Base-by-base conservation (phyloP, 2,797 vertebrate genomes). In the Sebastes hopkinsi region DNA sequence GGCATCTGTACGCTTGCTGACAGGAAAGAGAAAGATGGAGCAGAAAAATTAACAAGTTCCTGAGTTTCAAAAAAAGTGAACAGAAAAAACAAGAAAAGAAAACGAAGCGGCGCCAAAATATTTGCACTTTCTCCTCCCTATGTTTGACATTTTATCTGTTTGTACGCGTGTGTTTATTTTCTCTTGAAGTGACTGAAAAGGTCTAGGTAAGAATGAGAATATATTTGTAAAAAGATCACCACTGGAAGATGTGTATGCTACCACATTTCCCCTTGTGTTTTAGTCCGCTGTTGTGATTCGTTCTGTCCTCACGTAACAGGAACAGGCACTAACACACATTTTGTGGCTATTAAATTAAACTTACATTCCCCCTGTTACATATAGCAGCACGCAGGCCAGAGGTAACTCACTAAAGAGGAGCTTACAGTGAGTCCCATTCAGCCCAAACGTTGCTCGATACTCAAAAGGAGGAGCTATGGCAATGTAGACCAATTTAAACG, bases 51-150 rank as follows among this genome's bases (percentile, higher is more conserved):
- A 80, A 66, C 75, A 85, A 81, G 91, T 91, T 93, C 86, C 87
- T 73, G 84, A 87, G 79, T 84, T 75, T 20, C 11, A 67, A 70
- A 72, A 70, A 82, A 75, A 77, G 78, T 3, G 34, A 78, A 86
- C 34, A 79, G 54, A 82, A 86, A 86, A 85, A 82, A 81, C 22
- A 84, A 79, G 76, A 87, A 86, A 88, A 88, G 64, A 90, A 84
- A 91, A 91, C 72, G 46, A 92, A 93, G 91, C 88, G 88, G 94
- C 95, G 88, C 95, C 95, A 95, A 96, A 95, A 95, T 94, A 94
- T 95, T 96, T 96, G 96, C 96, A 96, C 96, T 96, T 96, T 96
- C 91, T 94, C 90, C 89, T 94, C 92, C 95, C 92, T 88, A 72
- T 92, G 89, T 94, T 94, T 93, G 92, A 93, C 87, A 88, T 94